Base-by-base conservation (phyloP, 37 sponge, comb jelly and placozoan species). In the Oscarella lobularis region DNA sequence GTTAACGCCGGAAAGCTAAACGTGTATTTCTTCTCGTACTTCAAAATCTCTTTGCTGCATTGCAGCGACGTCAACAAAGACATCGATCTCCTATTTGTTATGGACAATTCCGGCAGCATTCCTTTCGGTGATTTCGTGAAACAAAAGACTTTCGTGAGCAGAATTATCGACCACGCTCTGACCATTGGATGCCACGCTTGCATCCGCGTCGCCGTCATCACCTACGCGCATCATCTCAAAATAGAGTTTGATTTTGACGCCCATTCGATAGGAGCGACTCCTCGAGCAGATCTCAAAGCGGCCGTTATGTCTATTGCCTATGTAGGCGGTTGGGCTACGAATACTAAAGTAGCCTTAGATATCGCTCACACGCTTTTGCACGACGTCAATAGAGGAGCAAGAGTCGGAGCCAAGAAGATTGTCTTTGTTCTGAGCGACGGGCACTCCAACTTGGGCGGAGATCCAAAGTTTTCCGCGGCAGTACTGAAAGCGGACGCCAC, bases 91-190 rank as follows among this genome's bases (percentile, higher is more conserved):
- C n/a, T n/a, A n/a, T n/a, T 73, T 2, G 74, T 37, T 3, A 3
- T 73, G 40, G 74, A 73, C 38, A 37, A 73, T 34, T 73, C 74
- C 5, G 74, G 74, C 3, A 73, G 74, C 38, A 37, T 73, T 4
- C 39, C 39, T 39, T 35, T 39, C 4, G 2, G 3, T 38, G 30
- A 73, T 3, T 73, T 73, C 38, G 3, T 37, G 2, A 73, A 37
- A 31, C 35, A 37, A 37, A 73, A 73, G 38, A 35, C 3, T 31
- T 73, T 73, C 3, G 38, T 73, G 3, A 37, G 31, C 31, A 31
- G 31, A 2, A 32, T 73, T 31, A 73, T 4, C 40, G 35, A 34
- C 38, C 74, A 73, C 38, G 35, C 37, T 3, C 60, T 48, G 20
- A 48, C 20, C 14, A 39, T 73, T 2, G 37, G 31, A 37, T 73